Percentiles rank a stretch among this genome's conserved stretches.
These are phyloP conservation scores for Macquaria australasica DNA, from an alignment of 2,113 vertebrate genomes.

Conservation along the genomic window DNA sequence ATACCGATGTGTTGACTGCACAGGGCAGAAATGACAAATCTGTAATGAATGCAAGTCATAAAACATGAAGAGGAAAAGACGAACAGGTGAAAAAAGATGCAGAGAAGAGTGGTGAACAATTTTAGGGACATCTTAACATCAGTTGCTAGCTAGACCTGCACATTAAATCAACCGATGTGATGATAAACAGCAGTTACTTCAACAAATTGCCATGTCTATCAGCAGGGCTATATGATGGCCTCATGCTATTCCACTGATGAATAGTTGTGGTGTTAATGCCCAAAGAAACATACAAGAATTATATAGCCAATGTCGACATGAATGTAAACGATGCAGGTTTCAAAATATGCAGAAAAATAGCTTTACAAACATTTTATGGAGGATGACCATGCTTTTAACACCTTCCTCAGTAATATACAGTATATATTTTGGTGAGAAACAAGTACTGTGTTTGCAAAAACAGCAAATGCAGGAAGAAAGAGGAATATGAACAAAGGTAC, in stretches of 20 bases:
- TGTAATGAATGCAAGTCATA: neutral
- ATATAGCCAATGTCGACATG: neutral
- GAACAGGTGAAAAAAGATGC: neutral
- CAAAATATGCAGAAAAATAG: neutral
- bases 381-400: neutral
- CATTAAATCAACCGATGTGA: neutral
- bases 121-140: neutral
- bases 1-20: neutral
- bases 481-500: neutral
- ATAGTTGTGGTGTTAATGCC: neutral
- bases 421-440: neutral
- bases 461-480: neutral
- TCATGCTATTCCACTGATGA: neutral
- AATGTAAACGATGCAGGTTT: neutral
- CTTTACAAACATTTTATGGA: neutral
- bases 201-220: neutral
- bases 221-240: neutral
- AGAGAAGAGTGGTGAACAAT: neutral
- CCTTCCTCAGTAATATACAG: neutral
- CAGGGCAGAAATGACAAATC: conserved; percentile 1
- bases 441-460: neutral
- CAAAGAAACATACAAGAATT: neutral
- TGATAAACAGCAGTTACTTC: neutral
- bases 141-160: neutral
- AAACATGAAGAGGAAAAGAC: neutral